These are phyloP conservation scores for Pipistrellus pygmaeus DNA, from an alignment of 2,797 vertebrate species.

Conservation along the genomic window DNA sequence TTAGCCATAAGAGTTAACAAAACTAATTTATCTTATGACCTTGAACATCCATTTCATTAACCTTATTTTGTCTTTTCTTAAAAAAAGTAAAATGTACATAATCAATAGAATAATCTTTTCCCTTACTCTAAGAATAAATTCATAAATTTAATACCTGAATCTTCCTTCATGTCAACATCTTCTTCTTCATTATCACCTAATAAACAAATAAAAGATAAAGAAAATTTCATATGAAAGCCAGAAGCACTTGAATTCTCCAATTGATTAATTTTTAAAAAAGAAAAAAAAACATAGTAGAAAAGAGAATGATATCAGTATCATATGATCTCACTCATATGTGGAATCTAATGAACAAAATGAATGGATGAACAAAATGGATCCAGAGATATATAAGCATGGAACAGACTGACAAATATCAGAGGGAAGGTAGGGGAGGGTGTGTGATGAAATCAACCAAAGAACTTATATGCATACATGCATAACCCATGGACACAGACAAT, in stretches of 20 bases:
- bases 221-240: conserved; percentile 23
- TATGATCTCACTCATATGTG: too few species aligned
- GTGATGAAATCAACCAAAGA: too few species aligned
- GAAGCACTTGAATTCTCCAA: background rate
- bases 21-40: conserved; percentile 14
- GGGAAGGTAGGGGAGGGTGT: too few species aligned
- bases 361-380: too few species aligned
- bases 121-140: conserved; percentile 31
- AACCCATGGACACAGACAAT: too few species aligned
- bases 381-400: too few species aligned
- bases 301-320: background rate
- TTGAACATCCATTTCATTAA: conserved; percentile 22
- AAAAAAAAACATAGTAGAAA: background rate
- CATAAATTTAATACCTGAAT: conserved; percentile 82
- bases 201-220: conserved; percentile 61
- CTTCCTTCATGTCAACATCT: conserved; percentile 81
- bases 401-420: too few species aligned
- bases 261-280: background rate
- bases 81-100: background rate
- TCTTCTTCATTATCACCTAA: conserved; percentile 84
- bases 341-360: too few species aligned
- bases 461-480: too few species aligned
- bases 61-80: conserved; percentile 56
- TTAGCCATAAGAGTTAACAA: conserved; percentile 25
- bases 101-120: background rate